Evolutionary conservation across 1,140 invertebrate species (phyloP), one percentile per base, ranked within the genome.

Genomic region (Drosophila lacertosa): DNA sequence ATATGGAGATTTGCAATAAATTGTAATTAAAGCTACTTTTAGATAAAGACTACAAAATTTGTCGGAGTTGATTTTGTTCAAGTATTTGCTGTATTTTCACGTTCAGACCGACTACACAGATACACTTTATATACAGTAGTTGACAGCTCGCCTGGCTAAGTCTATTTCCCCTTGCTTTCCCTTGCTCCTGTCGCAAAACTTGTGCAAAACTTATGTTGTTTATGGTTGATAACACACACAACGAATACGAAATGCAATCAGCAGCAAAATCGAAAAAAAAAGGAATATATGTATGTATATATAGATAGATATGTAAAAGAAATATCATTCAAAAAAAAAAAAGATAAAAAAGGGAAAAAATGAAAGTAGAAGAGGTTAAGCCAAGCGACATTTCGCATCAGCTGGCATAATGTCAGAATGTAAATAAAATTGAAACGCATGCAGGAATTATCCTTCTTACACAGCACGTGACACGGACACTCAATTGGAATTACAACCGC

Each of bases 401-500:
- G 42, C 42, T 63, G 22, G 22, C 54, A 73, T 58, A 70, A 70
- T 32, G 40, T 44, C 33, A 35, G 37, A 55, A 59, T 57, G 32
- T 66, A 72, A 74, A 65, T 51, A 67, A 60, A 68, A 63, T 73
- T 40, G 44, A 72, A 67, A 72, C 51, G 63, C 69, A 76, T 72
- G 73, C 73, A 68, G 57, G 50, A 73, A 69, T 60, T 70, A 64
- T 67, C 35, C 47, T 35, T 35, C 4, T 50, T 32, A 32, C 58
- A 55, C 58, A 55, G 53, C 51, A 70, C 60, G 67, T 64, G 59
- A 70, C 60, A 64, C 37, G 40, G 60, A 57, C 67, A 62, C 47
- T 67, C 57, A 54, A 18, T 24, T 55, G 40, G 50, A 64, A 64
- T 63, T 54, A 65, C 51, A 66, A 66, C 42, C 24, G 20, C 22